phyloP scores from a whole-genome alignment of 2,888 invertebrate genomes.

The Volucella bombylans region DNA sequence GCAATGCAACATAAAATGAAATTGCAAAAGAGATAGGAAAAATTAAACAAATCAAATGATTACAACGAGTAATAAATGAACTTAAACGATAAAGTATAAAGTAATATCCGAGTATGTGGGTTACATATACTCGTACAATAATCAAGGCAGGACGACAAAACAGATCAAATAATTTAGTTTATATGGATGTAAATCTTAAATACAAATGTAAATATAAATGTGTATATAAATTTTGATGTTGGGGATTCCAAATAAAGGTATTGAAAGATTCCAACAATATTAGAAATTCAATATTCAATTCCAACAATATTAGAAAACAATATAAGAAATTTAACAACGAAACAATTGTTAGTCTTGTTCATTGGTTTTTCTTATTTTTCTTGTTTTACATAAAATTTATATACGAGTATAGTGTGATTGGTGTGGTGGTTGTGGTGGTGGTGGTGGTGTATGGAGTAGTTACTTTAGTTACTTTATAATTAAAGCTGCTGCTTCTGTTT shows the following conservation, averaged over 20 bases:
- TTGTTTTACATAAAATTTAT: conserved; percentile 46
- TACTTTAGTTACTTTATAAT: conserved; percentile 45
- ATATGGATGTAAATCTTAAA: conserved; percentile 26
- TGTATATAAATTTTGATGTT: no score
- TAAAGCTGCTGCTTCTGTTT: conserved; percentile 44
- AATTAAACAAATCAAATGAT: not conserved
- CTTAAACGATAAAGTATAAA: conserved; percentile 33
- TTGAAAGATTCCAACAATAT: conserved; percentile 54
- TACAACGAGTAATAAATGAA: conserved; percentile 23
- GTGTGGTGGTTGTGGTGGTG: conserved; percentile 48
- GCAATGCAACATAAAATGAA: conserved; percentile 37
- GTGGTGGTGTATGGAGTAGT: conserved; percentile 52
- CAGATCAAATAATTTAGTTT: conserved; percentile 27
- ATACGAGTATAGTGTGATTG: conserved; percentile 47
- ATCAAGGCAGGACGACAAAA: conserved; percentile 40
- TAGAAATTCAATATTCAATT: no score
- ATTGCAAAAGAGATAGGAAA: conserved; percentile 16
- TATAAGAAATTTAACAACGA: conserved; percentile 51
- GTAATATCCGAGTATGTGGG: conserved; percentile 15
- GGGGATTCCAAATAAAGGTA: conserved; percentile 31
- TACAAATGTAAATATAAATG: conserved; percentile 40
- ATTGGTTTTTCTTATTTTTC: no score
- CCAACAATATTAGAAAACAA: no score
- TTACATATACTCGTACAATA: conserved; percentile 3
- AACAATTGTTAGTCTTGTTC: no score